Base-by-base conservation (phyloP, 2,797 vertebrate genomes). In the Tamandua tetradactyla region DNA sequence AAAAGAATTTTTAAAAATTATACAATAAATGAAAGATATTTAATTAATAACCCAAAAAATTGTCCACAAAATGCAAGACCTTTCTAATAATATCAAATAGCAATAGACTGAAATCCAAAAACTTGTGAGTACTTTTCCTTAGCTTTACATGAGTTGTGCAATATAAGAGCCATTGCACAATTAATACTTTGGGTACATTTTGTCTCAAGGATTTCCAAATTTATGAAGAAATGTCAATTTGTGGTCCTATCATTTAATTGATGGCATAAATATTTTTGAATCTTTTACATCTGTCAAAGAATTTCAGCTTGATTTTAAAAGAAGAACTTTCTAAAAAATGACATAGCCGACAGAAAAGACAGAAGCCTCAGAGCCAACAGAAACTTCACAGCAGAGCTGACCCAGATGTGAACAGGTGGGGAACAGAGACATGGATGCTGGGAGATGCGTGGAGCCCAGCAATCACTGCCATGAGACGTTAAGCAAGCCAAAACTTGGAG, bases 181-280 rank as follows among this genome's bases (percentile, higher is more conserved):
- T 81, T 69, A 69, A 62, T 40, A 78, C 25, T 76, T 40, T 18
- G 40, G 40, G 35, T 78, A 66, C 0, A 5, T 89, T 81, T 88
- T 93, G 78, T 89, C 44, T 78, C 79, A 75, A 84, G 42, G 13
- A 7, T 42, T 75, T 72, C 30, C 79, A 91, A 44, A 57, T 40
- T 93, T 85, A 81, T n/a, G 12, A 90, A 93, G n/a, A 85, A 74
- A 93, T 64, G n/a, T 49, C 20, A 79, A 71, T 64, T 85, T 20
- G 23, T 2, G 52, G 47, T n/a, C 5, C 75, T 80, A 59, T 87
- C 64, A 66, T 1, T n/a, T 32, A 85, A 88, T 8, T 64, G 35
- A 84, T 61, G 30, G 13, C 52, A 79, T 13, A 83, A 35, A 47
- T 59, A 74, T 17, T 72, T 86, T 32, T 22, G 9, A 83, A 87